Percentiles rank a stretch among this genome's conserved stretches.
These are phyloP conservation scores for Drosophila vallismaia DNA, from an alignment of 2,888 invertebrate species.

Conservation along the genomic window DNA sequence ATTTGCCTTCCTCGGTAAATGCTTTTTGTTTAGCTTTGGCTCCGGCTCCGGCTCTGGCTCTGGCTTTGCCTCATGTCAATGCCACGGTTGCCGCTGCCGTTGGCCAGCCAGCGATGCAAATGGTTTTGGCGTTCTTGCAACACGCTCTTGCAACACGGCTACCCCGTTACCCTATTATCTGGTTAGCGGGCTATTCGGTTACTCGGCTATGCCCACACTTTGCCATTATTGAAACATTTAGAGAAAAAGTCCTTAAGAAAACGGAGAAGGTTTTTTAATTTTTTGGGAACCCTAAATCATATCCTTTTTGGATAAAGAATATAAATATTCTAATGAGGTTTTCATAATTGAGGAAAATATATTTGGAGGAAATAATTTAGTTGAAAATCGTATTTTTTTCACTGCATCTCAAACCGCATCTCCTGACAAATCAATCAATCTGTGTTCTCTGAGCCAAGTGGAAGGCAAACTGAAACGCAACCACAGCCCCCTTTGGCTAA, in stretches of 20 bases:
- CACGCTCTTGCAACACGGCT: background rate
- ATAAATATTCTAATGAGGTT: no score
- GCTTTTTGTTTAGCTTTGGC: conserved; percentile 44
- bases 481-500: conserved; percentile 30
- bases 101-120: conserved; percentile 30
- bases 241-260: background rate
- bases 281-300: no score
- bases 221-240: background rate
- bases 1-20: conserved; percentile 52
- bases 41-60: conserved; percentile 25
- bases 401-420: conserved; percentile 30
- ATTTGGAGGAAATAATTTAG: background rate
- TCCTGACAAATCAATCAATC: conserved; percentile 45
- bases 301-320: no score
- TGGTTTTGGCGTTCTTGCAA: conserved; percentile 9
- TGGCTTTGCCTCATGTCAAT: conserved; percentile 17
- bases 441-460: conserved; percentile 13
- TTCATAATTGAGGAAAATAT: background rate
- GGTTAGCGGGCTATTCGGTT: background rate
- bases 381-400: no score
- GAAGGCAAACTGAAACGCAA: conserved; percentile 25
- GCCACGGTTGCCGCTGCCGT: conserved; percentile 29
- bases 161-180: background rate
- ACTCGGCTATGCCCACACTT: background rate
- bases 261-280: no score